phyloP scores from a whole-genome alignment of 92 coral and sea anemone species.

The Chrysogorgia sp. region DNA sequence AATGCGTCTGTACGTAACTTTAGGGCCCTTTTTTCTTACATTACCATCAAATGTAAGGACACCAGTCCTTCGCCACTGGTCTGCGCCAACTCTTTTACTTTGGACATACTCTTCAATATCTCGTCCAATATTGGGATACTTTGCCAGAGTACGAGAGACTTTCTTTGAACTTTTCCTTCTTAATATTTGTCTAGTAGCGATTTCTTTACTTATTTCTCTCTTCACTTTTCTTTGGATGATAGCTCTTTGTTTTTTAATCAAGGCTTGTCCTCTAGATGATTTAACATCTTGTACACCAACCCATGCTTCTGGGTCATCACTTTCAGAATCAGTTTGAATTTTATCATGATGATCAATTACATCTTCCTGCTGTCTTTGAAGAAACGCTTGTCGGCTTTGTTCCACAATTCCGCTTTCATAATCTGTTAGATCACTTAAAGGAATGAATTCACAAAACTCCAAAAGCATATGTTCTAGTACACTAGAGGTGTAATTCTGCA shows the following conservation, averaged over 20 bases:
- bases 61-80: conserved; percentile 75
- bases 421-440: conserved; percentile 56
- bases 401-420: conserved; percentile 58
- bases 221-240: conserved; percentile 34
- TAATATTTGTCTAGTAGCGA: conserved; percentile 51
- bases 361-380: neutral
- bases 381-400: conserved; percentile 57
- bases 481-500: conserved; percentile 30
- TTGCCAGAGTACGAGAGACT: conserved; percentile 49
- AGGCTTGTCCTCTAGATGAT: conserved; percentile 56
- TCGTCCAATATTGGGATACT: conserved; percentile 64
- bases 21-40: neutral
- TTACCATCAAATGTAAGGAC: conserved; percentile 43
- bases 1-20: conserved; percentile 35
- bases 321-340: conserved; percentile 61
- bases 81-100: conserved; percentile 60
- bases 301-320: conserved; percentile 62
- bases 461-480: conserved; percentile 49
- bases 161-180: conserved; percentile 53
- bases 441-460: conserved; percentile 56
- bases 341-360: neutral
- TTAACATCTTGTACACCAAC: conserved; percentile 43
- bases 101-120: conserved; percentile 69
- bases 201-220: conserved; percentile 40
- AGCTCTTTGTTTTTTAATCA: conserved; percentile 61